A percentile compares a stretch with the other conserved stretches of the same genome.
Conservation (phyloP, 2,113 vertebrate genomes). For the Myotis lucifugus region DNA sequence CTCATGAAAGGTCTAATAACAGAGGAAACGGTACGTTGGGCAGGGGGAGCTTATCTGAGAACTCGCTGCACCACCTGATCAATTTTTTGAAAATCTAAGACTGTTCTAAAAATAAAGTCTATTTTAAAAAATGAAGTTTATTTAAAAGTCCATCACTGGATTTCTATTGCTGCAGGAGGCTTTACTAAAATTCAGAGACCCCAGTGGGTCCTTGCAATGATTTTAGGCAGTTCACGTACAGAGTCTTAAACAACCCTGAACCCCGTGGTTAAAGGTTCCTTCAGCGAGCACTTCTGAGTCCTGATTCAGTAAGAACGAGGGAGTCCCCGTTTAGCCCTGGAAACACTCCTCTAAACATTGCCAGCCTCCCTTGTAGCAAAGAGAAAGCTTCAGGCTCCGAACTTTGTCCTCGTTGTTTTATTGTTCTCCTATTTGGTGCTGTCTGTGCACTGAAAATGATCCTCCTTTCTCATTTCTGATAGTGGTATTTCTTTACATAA, state of each 20-base stretch:
- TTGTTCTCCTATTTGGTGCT: background rate
- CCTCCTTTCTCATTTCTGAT: background rate
- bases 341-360: background rate
- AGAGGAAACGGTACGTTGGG: background rate
- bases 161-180: background rate
- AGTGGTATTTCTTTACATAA: background rate
- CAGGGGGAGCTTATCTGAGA: background rate
- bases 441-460: background rate
- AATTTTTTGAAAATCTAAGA: constrained; percentile 1
- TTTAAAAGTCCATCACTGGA: background rate
- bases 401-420: background rate
- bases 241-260: background rate
- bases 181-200: background rate
- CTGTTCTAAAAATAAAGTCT: background rate
- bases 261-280: background rate
- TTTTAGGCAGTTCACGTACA: background rate
- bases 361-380: background rate
- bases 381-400: background rate
- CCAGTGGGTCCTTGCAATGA: background rate
- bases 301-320: background rate
- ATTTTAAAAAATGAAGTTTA: background rate
- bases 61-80: background rate
- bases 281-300: background rate
- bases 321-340: background rate
- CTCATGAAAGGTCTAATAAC: background rate